Percentiles rank a stretch among this genome's conserved stretches.
phyloP scores from a whole-genome alignment of 2,888 invertebrate species.

The Pristionchus exspectatus region DNA sequence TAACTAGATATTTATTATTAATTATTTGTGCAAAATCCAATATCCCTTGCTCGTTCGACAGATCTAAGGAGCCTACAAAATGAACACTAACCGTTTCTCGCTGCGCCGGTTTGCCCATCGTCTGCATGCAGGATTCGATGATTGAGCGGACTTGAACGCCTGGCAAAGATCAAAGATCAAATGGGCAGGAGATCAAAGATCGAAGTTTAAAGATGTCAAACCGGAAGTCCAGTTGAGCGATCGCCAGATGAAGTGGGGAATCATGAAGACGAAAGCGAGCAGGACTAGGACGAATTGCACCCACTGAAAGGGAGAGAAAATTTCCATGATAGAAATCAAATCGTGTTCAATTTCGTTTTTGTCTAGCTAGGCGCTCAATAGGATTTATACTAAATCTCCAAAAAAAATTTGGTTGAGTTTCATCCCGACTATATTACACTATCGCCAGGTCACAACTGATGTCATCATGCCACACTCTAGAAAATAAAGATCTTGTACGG shows the following conservation, averaged over 20 bases:
- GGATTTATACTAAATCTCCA: no score
- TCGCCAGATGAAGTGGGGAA: slow-evolving; percentile 77
- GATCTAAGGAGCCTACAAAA: background rate
- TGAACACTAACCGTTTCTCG: slow-evolving; percentile 49
- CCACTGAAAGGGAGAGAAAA: slow-evolving; percentile 67
- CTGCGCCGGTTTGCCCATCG: slow-evolving; percentile 56
- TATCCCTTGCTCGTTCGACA: no score
- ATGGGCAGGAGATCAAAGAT: slow-evolving; percentile 4
- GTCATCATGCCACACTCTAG: no score
- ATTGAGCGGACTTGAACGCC: slow-evolving; percentile 63
- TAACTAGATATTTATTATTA: background rate
- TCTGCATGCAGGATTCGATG: slow-evolving; percentile 57
- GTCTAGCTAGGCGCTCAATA: no score
- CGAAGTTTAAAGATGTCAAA: slow-evolving; percentile 45
- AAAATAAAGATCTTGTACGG: no score
- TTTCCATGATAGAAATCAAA: background rate
- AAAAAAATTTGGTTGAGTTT: background rate
- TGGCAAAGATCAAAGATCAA: slow-evolving; percentile 43
- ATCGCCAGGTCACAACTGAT: no score
- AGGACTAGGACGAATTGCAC: slow-evolving; percentile 78
- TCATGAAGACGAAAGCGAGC: slow-evolving; percentile 75
- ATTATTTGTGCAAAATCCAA: no score
- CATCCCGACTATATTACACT: background rate
- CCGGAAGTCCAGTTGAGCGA: slow-evolving; percentile 78
- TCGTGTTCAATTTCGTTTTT: background rate